Conservation (phyloP, 2,797 vertebrate genomes). For the Loris lydekkerianus region DNA sequence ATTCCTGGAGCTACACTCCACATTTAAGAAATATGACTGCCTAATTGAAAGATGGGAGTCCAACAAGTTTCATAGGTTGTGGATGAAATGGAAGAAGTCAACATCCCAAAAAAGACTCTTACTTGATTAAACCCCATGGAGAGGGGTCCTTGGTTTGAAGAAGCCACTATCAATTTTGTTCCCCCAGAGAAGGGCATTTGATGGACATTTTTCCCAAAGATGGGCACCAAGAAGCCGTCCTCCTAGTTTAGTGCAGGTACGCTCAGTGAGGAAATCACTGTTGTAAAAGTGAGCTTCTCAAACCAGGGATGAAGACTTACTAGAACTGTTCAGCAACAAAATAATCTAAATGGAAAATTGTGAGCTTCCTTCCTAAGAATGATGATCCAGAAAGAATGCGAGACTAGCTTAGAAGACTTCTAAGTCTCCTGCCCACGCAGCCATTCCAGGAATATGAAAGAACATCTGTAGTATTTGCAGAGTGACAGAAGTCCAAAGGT, state of each 20-base stretch:
- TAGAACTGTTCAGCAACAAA: conserved; percentile 5
- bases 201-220: not conserved
- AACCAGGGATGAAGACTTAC: not conserved
- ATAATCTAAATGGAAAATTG: not conserved
- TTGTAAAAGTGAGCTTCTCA: not conserved
- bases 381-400: not conserved
- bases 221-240: not conserved
- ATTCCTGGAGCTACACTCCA: not conserved
- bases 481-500: not conserved
- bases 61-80: not conserved
- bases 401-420: not conserved
- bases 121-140: not conserved
- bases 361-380: not conserved
- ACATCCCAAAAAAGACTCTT: not conserved
- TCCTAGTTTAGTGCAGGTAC: not conserved
- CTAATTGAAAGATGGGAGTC: not conserved
- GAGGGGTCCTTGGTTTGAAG: not conserved
- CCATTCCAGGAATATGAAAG: not conserved
- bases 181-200: not conserved
- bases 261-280: not conserved
- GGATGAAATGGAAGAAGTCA: not conserved
- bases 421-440: not conserved
- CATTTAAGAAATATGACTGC: not conserved
- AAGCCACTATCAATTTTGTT: not conserved
- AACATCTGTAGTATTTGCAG: not conserved